Evolutionary conservation across 2,888 invertebrate genomes (phyloP), one percentile per base, ranked within the genome.

Genomic region (Hypsopygia costalis): DNA sequence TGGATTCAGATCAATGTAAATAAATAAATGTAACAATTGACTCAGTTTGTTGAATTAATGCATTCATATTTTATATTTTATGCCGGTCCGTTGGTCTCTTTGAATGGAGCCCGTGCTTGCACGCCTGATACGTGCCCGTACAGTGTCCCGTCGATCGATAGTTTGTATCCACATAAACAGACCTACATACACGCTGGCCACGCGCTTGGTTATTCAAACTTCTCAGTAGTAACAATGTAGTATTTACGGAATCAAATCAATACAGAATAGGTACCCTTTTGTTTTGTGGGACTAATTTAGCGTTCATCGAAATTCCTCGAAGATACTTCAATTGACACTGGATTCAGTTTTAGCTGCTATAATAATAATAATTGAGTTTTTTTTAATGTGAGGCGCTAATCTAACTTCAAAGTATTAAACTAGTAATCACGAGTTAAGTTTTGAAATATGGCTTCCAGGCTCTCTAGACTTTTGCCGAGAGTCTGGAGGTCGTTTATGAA

Each of bases 91-190:
- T 32, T 51, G 45, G 37, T 16, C 44, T 44, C 34, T 39, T 40
- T 54, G 44, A 57, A 57, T 50, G 47, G 43, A 45, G 46, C 43
- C 35, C 44, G 39, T 51, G 41, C 40, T 40, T 11, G 16, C 20
- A n/a, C 10, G 28, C 6, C 3, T 30, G 20, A n/a, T 30, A 22
- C 22, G 8, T 29, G 29, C 38, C 38, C 40, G 30, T 33, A 40
- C 41, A 25, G 45, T 45, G 50, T 47, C 32, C 40, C 43, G 32
- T 11, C 48, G 52, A 63, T 63, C 63, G 51, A 63, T 62, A 62
- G 34, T 44, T 44, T 44, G 46, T 52, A 42, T 49, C 40, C 36
- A 34, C 30, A 36, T 36, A 36, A 33, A 41, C 36, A 11, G 22
- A 12, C 27, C 16, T 30, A 6, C 16, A 16, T 7, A 7, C n/a